phyloP scores from a whole-genome alignment of 2,888 invertebrate species.

The Tolmerus cingulatus region DNA sequence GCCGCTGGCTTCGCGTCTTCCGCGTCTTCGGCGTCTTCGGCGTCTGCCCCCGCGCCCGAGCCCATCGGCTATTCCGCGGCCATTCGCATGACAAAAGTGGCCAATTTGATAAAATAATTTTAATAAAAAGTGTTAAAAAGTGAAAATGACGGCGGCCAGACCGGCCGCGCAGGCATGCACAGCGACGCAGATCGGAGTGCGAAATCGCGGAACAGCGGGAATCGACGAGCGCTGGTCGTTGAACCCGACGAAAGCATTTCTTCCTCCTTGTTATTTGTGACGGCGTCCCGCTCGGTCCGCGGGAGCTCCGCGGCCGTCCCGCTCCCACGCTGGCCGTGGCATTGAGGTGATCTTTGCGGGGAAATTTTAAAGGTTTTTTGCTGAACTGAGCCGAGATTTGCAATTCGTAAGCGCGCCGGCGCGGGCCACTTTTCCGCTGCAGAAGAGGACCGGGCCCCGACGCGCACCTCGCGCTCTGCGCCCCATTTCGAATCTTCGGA shows the following conservation, averaged over 20 bases:
- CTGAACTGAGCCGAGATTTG: background rate
- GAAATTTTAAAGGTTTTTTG: conserved; percentile 17
- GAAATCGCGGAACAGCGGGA: background rate
- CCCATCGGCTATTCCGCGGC: background rate
- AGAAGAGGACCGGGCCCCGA: background rate
- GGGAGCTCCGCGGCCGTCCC: background rate
- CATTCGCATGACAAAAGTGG: conserved; percentile 15
- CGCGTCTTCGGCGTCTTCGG: background rate
- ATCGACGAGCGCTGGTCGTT: conserved; percentile 41
- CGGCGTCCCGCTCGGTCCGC: background rate
- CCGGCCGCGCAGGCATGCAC: background rate
- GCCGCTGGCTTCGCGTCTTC: background rate
- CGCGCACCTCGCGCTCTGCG: background rate
- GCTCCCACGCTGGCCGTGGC: conserved; percentile 20
- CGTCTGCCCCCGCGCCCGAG: background rate
- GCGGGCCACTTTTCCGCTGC: background rate
- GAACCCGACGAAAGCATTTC: conserved; percentile 47
- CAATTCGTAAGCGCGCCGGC: background rate
- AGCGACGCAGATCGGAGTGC: background rate
- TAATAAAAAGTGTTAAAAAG: conserved; percentile 29
- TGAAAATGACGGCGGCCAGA: conserved; percentile 5
- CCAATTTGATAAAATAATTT: conserved; percentile 25
- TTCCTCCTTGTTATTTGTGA: conserved; percentile 43
- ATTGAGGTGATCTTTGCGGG: conserved; percentile 10
- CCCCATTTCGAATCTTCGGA: background rate